Base-by-base conservation (phyloP, 2,113 vertebrate genomes). In the Drymodes brunneopygia region DNA sequence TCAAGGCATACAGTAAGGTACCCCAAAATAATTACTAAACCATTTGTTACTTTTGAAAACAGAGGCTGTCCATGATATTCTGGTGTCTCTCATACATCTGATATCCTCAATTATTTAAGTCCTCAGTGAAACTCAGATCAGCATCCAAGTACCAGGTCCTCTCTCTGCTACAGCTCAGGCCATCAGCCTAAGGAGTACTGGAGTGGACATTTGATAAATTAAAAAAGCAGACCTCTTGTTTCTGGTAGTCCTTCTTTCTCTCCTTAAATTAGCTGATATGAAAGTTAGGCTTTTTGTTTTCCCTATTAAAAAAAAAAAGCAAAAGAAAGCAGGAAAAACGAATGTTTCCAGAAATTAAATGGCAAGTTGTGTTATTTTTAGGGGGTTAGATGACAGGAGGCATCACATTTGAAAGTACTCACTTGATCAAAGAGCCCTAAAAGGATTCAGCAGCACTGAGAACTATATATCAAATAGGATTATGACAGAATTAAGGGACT, bases 401-500 rank as follows among this genome's bases (percentile, higher is more conserved):
- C 91, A 96, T 93, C 91, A 97, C 94, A 96, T 97, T 97, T 97
- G 92, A 97, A 98, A 96, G 93, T 96, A 62, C 88, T 97, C 94
- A 94, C 95, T 97, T 98, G 97, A 98, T 98, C 98, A 98, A 98
- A 98, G 97, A 95, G 81, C 73, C 95, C 96, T 97, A 95, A 98
- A 98, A 96, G 97, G 96, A 97, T 97, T 98, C 97, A 95, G 92
- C 80, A 84, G 94, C 86, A 89, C 95, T 83, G 92, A 97, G 96
- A 98, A 97, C 96, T 97, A 91, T 94, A 97, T 96, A 97, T 98
- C 96, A 98, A 98, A 98, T 96, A 98, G 96, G 97, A 98, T 98
- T 98, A 98, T 88, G 90, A 95, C 89, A 96, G 96, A 98, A 97
- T 98, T 98, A 97, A 98, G 96, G 93, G 95, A 97, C 79, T 13